Evolutionary conservation across 1,140 invertebrate genomes (phyloP).

Genomic region (Bombus difficillimus): DNA sequence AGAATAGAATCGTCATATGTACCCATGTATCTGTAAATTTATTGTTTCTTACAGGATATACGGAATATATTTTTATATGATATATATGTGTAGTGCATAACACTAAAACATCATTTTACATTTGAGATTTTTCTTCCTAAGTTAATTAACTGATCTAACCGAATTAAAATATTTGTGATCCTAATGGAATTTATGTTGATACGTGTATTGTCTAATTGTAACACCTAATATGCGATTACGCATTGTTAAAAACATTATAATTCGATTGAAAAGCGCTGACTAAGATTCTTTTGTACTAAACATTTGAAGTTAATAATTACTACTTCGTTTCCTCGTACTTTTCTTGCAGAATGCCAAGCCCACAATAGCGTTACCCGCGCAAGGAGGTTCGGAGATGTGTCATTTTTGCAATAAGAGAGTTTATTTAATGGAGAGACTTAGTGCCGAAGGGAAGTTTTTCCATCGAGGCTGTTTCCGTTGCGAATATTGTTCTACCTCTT

Average conservation of each 20-base stretch:
- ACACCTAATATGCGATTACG: neutral
- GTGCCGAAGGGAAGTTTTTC: constrained; percentile 93
- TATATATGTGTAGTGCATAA: neutral
- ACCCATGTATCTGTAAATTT: constrained; percentile 3
- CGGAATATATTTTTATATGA: neutral
- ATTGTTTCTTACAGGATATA: neutral
- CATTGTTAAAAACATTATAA: neutral
- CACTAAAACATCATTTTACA: neutral
- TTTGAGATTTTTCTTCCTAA: neutral
- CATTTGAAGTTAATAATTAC: constrained; percentile 8
- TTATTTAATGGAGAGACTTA: constrained; percentile 94
- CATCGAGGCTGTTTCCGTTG: constrained; percentile 93
- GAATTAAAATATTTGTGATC: neutral
- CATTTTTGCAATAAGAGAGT: constrained; percentile 94
- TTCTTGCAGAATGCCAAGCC: constrained; percentile 84
- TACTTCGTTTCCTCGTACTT: constrained; percentile 26
- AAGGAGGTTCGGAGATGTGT: constrained; percentile 90
- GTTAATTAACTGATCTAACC: neutral
- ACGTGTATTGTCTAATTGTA: neutral
- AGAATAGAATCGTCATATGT: neutral
- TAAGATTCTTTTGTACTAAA: constrained; percentile 38
- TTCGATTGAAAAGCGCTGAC: constrained; percentile 23
- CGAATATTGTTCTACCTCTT: constrained; percentile 88
- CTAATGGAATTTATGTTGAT: neutral
- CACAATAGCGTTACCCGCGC: constrained; percentile 84